Conservation (phyloP, 2,888 invertebrate genomes). For the Calameuta idolon region DNA sequence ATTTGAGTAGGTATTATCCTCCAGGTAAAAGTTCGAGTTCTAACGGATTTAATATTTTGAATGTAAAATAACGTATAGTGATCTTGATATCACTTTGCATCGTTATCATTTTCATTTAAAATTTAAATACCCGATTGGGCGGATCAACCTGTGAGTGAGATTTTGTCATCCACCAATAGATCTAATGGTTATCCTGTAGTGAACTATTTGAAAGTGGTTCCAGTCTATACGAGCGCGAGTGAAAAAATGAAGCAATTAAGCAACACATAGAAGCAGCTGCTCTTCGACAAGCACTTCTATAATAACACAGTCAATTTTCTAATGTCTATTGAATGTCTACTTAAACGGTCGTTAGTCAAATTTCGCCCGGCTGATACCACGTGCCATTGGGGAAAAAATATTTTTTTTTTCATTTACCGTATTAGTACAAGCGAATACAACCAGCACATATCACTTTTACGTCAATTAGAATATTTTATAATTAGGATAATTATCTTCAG, state of each 20-base stretch:
- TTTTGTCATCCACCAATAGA: neutral
- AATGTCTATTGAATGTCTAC: neutral
- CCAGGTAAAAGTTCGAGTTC: neutral
- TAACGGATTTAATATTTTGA: neutral
- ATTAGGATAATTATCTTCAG: no score
- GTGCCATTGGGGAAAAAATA: neutral
- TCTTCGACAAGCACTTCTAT: neutral
- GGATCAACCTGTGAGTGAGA: neutral
- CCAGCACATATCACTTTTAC: neutral
- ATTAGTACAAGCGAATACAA: neutral
- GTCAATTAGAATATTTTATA: neutral
- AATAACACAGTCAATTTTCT: neutral
- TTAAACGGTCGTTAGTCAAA: neutral
- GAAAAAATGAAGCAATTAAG: neutral
- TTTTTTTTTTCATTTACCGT: neutral
- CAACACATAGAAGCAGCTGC: neutral
- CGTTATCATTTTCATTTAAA: neutral
- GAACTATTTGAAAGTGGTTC: conserved; percentile 5
- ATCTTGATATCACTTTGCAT: neutral
- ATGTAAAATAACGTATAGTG: neutral
- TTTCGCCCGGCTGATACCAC: neutral
- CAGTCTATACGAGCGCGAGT: neutral
- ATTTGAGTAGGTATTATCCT: neutral
- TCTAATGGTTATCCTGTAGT: neutral
- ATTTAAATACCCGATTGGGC: neutral